A percentile compares a stretch with the other conserved stretches of the same genome.
These are phyloP conservation scores for Melipona quadrifasciata DNA, from an alignment of 1,140 invertebrate species.

Conservation along the genomic window DNA sequence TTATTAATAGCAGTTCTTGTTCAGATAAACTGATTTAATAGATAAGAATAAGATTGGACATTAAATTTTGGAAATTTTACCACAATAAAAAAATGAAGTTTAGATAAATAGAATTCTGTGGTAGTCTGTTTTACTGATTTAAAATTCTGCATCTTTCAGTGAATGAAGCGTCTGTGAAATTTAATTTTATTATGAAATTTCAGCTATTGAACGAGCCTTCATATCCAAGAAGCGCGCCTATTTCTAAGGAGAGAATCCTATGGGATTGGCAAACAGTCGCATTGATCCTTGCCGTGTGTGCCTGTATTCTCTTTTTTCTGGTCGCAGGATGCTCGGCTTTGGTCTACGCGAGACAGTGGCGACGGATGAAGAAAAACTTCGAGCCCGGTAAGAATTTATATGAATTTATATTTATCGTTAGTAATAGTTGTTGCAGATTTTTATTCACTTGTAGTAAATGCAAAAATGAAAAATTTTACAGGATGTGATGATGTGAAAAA, in stretches of 20 bases:
- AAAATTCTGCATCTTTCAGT: not conserved
- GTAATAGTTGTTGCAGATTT: not conserved
- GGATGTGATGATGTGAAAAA: too few species aligned
- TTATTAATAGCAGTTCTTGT: too few species aligned
- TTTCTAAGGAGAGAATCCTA: constrained; percentile 39
- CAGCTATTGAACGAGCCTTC: constrained; percentile 41
- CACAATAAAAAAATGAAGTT: too few species aligned
- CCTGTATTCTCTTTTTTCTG: constrained; percentile 86
- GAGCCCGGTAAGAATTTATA: constrained; percentile 80
- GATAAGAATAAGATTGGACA: too few species aligned
- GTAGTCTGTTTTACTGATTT: too few species aligned
- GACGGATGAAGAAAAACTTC: constrained; percentile 83
- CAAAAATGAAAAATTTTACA: not conserved
- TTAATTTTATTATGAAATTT: not conserved
- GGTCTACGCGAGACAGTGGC: constrained; percentile 85
- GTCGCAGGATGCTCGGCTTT: constrained; percentile 85
- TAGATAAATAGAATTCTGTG: too few species aligned
- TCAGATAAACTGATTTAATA: too few species aligned
- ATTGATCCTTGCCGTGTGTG: constrained; percentile 83
- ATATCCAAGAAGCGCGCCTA: constrained; percentile 46
- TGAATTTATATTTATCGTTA: not conserved
- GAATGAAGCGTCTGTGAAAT: not conserved
- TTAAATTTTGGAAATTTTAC: too few species aligned
- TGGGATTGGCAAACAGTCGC: constrained; percentile 86
- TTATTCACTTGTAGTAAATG: not conserved